Evolutionary conservation across 2,797 vertebrate species (phyloP), one percentile per base, ranked within the genome.

Genomic region (Hylomyscus alleni): DNA sequence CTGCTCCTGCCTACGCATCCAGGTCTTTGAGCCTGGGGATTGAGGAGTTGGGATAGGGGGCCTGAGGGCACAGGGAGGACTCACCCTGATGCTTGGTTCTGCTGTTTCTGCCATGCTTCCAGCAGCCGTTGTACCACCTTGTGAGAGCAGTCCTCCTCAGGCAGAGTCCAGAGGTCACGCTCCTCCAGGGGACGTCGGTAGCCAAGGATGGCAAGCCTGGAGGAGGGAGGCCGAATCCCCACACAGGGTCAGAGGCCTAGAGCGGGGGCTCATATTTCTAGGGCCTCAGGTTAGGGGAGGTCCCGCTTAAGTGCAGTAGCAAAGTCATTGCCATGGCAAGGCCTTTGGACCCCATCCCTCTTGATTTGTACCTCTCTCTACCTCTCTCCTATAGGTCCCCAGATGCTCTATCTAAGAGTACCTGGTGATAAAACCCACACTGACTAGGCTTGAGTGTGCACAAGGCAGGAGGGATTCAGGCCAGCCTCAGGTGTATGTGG

Each of bases 91-190:
- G 87, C 91, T 73, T 84, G 37, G 24, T 97, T 93, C 90, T 99
- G 99, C 97, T 99, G 99, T 94, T 98, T 98, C 44, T 99, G 99
- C 99, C 99, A 99, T 44, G 99, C 99, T 89, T 96, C 98, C 29
- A 99, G 98, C 56, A 99, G 98, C 76, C 87, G 98, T 13, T 99
- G 98, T 34, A 99, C 99, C 72, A 99, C 98, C 52, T 90, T 15
- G 89, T 98, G 98, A 1, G 99, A 99, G 92, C 98, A 97, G 98
- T 99, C 99, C 0, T 99, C 98, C 90, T 99, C 82, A 34, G 99
- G 99, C 96, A 99, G 97, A 0, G 99, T 99, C 99, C 99, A 99
- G 82, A 99, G 98, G 98, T 99, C 99, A 97, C 99, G 99, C 65
- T 98, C 98, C 98, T 99, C 98, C 10, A 99, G 98, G 6, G 99